Evolutionary conservation across 2,888 invertebrate genomes (phyloP).

Genomic region (Venustoraphidia nigricollis): DNA sequence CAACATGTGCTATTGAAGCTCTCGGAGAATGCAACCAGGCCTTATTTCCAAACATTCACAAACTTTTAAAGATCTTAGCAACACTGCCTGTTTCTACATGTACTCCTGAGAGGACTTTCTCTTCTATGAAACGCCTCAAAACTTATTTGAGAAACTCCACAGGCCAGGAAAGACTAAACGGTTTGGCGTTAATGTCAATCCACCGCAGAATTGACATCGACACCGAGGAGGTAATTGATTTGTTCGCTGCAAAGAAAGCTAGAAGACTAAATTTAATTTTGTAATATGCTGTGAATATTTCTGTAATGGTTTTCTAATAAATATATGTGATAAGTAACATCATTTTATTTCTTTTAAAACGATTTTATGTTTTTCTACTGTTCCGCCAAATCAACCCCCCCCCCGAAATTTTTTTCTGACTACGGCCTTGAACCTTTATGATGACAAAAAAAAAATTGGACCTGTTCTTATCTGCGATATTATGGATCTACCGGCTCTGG

Average conservation of each 20-base stretch:
- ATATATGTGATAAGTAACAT: slow-evolving; percentile 3
- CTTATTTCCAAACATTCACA: slow-evolving; percentile 8
- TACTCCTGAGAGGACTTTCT: slow-evolving; percentile 10
- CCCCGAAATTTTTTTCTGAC: too few species aligned
- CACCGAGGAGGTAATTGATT: slow-evolving; percentile 1
- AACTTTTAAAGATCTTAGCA: slow-evolving; percentile 9
- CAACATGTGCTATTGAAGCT: slow-evolving; percentile 6
- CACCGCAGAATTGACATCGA: slow-evolving; percentile 1
- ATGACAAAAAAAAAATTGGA: too few species aligned
- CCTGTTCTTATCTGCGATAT: too few species aligned
- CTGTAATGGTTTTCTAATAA: slow-evolving; percentile 9
- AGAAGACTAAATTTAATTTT: slow-evolving; percentile 8
- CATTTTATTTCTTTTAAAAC: too few species aligned
- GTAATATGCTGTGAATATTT: slow-evolving; percentile 9
- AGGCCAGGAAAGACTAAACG: slow-evolving; percentile 6
- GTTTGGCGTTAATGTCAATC: neutral
- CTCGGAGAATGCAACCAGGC: slow-evolving; percentile 3
- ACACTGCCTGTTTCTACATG: slow-evolving; percentile 10
- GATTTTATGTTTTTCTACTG: too few species aligned
- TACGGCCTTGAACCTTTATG: too few species aligned
- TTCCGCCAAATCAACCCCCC: too few species aligned
- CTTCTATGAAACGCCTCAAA: slow-evolving; percentile 8
- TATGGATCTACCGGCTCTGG: too few species aligned
- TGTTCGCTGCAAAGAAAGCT: slow-evolving; percentile 5
- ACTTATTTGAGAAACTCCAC: slow-evolving; percentile 8